Conservation (phyloP, 2,888 invertebrate species). For the Muscina levida region DNA sequence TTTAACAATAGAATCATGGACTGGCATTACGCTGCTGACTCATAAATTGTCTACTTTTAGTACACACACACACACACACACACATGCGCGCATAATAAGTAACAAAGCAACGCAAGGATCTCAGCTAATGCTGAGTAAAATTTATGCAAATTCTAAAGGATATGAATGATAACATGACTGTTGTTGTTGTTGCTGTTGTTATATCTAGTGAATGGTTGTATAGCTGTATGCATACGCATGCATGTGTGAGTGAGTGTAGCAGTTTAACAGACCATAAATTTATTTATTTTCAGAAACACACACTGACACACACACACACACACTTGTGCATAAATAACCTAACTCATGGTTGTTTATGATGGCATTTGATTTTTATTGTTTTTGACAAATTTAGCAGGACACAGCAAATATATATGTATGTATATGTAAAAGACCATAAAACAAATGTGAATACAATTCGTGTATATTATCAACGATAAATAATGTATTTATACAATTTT, state of each 20-base stretch:
- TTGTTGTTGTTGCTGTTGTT: neutral
- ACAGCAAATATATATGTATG: neutral
- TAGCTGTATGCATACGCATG: too few species aligned
- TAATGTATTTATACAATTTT: too few species aligned
- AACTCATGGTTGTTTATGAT: neutral
- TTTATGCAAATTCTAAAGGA: constrained; percentile 25
- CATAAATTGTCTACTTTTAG: too few species aligned
- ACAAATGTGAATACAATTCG: too few species aligned
- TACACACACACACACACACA: too few species aligned
- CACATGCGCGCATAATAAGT: too few species aligned
- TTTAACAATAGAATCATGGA: neutral
- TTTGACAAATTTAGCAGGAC: constrained; percentile 22
- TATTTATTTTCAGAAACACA: neutral
- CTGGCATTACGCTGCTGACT: neutral
- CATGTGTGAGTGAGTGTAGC: neutral
- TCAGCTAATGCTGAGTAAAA: constrained; percentile 7
- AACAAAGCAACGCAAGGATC: neutral
- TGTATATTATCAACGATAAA: too few species aligned
- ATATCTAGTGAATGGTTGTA: too few species aligned
- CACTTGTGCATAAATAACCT: neutral
- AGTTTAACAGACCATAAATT: constrained; percentile 18
- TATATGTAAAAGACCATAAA: too few species aligned
- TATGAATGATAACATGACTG: constrained; percentile 1
- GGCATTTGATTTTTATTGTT: constrained; percentile 11
- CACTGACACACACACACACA: neutral